These are phyloP conservation scores for Anolis carolinensis DNA, from an alignment of 2,113 vertebrate species.

Conservation along the genomic window DNA sequence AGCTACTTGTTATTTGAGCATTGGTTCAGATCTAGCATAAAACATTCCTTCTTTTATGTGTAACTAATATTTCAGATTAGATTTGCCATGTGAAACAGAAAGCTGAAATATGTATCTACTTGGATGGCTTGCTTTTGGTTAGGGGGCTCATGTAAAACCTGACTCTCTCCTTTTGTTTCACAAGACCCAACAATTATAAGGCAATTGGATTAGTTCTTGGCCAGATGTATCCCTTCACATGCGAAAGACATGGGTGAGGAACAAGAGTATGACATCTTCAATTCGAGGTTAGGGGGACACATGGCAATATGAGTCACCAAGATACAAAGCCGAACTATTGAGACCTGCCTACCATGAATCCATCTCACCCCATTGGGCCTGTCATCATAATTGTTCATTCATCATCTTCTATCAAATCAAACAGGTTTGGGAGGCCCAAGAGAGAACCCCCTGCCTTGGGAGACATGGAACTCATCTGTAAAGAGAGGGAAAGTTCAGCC, in stretches of 20 bases:
- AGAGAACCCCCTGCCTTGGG: not conserved
- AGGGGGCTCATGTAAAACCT: not conserved
- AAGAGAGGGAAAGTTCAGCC: slow-evolving; percentile 19
- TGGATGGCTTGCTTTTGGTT: not conserved
- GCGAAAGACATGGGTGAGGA: not conserved
- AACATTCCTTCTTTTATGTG: not conserved
- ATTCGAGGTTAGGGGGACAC: not conserved
- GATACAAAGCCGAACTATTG: not conserved
- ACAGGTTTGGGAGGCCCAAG: not conserved
- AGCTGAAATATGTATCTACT: not conserved
- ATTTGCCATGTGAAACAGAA: not conserved
- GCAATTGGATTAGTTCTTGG: not conserved
- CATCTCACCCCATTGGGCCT: not conserved
- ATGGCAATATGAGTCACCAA: not conserved
- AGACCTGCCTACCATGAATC: slow-evolving; percentile 1
- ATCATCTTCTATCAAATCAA: slow-evolving; percentile 3
- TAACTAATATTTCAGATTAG: not conserved
- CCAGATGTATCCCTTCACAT: not conserved
- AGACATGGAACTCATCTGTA: slow-evolving; percentile 33
- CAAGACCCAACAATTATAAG: not conserved
- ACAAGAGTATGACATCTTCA: not conserved
- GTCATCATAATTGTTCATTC: slow-evolving; percentile 19
- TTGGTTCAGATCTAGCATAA: not conserved
- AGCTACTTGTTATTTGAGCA: not conserved
- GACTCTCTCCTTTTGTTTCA: not conserved